These are phyloP conservation scores for Aphidoletes aphidimyza DNA, from an alignment of 2,888 invertebrate species.

Conservation along the genomic window DNA sequence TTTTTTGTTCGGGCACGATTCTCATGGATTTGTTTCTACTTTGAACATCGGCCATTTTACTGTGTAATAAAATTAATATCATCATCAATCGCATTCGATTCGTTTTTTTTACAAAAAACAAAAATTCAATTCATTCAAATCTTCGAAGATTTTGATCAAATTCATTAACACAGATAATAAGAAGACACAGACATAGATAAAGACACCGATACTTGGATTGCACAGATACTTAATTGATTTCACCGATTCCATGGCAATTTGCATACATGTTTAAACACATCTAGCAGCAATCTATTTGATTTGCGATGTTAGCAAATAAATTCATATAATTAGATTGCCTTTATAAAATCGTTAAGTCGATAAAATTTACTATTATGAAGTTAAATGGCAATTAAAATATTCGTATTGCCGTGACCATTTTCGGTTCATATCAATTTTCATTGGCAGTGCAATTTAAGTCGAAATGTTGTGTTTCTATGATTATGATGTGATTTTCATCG, in stretches of 20 bases:
- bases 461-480: not conserved
- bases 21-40: not conserved
- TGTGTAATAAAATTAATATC: no score
- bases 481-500: slow-evolving; percentile 30
- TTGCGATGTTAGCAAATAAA: not conserved
- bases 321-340: slow-evolving; percentile 12
- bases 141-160: no score
- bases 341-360: not conserved
- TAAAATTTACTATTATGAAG: not conserved
- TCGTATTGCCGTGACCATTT: not conserved
- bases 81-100: no score
- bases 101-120: no score
- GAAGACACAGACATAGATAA: no score
- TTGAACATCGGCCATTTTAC: not conserved
- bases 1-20: not conserved
- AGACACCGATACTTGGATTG: no score
- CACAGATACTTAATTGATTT: no score
- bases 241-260: no score
- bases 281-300: not conserved
- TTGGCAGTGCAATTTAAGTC: not conserved
- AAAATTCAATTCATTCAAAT: no score
- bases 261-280: not conserved
- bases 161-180: no score
- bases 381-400: slow-evolving; percentile 32
- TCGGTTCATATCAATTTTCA: not conserved